phyloP scores from a whole-genome alignment of 1,140 invertebrate species.

The Teleogryllus occipitalis region DNA sequence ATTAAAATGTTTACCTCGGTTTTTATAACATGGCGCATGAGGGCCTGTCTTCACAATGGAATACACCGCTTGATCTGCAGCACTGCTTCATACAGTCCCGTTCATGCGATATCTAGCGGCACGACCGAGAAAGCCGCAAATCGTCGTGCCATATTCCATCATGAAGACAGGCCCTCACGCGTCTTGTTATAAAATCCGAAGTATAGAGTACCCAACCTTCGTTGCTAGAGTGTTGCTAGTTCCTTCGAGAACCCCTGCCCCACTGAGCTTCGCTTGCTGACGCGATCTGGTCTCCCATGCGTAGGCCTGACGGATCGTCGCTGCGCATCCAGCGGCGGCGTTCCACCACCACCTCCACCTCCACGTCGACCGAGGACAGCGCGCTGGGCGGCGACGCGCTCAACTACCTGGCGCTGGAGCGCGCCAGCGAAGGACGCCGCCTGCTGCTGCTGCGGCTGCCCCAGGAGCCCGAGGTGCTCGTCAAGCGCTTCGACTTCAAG shows the following conservation, averaged over 20 bases:
- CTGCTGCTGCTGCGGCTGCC: constrained; percentile 48
- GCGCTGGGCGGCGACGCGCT: constrained; percentile 40
- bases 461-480: constrained; percentile 50
- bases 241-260: too few species aligned
- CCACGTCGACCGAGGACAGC: background rate
- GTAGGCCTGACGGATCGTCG: background rate
- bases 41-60: too few species aligned
- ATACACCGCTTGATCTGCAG: too few species aligned
- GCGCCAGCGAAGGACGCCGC: too few species aligned
- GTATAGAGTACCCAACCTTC: background rate
- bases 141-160: too few species aligned
- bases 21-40: too few species aligned
- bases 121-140: too few species aligned
- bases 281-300: background rate
- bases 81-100: too few species aligned
- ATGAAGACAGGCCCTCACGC: too few species aligned
- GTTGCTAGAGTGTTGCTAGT: background rate
- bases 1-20: too few species aligned
- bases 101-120: too few species aligned
- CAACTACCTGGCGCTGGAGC: constrained; percentile 21
- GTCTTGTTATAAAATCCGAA: too few species aligned
- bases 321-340: background rate
- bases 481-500: constrained; percentile 61
- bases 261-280: background rate
- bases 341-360: background rate